Evolutionary conservation across 92 coral and sea anemone genomes (phyloP).

Genomic region (Epizoanthus rinbou): DNA sequence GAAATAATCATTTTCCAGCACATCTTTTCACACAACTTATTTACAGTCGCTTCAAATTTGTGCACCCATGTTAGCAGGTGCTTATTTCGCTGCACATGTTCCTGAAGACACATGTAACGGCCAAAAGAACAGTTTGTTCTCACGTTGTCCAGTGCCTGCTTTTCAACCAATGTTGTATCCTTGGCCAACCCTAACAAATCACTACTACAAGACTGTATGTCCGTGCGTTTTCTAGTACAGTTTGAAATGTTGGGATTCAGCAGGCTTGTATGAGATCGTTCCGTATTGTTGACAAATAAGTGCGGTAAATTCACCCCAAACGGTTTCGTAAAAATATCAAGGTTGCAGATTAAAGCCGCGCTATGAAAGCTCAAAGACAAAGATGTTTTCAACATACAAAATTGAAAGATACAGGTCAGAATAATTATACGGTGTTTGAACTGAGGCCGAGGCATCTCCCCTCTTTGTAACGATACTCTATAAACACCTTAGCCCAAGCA

Average conservation of each 20-base stretch:
- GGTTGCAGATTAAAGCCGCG: neutral
- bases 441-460: neutral
- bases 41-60: slow-evolving; percentile 15
- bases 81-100: slow-evolving; percentile 13
- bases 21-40: slow-evolving; percentile 18
- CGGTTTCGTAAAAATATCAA: neutral
- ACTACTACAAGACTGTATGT: slow-evolving; percentile 22
- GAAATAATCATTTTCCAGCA: slow-evolving; percentile 46
- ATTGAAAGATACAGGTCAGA: neutral
- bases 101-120: slow-evolving; percentile 44
- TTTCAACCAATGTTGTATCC: neutral
- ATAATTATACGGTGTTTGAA: slow-evolving; percentile 1
- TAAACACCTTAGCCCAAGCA: no score
- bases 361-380: neutral
- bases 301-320: slow-evolving; percentile 8
- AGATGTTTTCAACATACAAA: neutral
- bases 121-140: slow-evolving; percentile 34
- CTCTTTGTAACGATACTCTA: neutral
- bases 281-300: neutral
- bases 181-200: neutral
- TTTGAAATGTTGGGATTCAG: neutral
- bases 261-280: neutral
- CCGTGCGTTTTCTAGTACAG: slow-evolving; percentile 4
- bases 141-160: slow-evolving; percentile 2
- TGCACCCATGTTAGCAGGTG: slow-evolving; percentile 32